These are phyloP conservation scores for Myoxocephalus aenaeus DNA, from an alignment of 2,797 vertebrate species.

Conservation along the genomic window DNA sequence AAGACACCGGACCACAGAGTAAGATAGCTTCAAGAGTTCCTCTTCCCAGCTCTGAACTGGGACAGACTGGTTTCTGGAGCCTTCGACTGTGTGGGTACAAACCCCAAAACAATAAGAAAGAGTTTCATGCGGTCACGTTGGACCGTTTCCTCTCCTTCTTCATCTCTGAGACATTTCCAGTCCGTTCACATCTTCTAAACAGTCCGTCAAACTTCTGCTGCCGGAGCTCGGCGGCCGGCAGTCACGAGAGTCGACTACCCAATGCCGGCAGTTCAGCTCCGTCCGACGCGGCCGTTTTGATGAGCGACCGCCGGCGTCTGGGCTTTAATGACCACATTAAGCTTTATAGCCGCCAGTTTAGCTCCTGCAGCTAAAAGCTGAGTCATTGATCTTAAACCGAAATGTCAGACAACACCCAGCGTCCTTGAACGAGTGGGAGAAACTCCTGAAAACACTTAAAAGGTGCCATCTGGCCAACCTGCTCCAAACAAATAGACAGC, in stretches of 20 bases:
- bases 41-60: neutral
- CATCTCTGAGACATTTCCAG: neutral
- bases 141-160: neutral
- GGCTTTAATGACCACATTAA: slow-evolving; percentile 74
- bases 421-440: slow-evolving; percentile 59
- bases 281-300: slow-evolving; percentile 51
- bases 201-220: neutral
- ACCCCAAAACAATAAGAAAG: neutral
- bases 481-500: neutral
- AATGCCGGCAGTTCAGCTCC: slow-evolving; percentile 15
- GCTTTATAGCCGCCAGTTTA: slow-evolving; percentile 67
- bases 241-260: neutral
- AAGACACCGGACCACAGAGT: neutral
- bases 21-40: neutral
- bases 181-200: neutral
- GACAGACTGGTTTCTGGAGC: neutral
- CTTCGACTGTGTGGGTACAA: neutral
- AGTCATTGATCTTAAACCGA: slow-evolving; percentile 45
- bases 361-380: slow-evolving; percentile 54
- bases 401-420: slow-evolving; percentile 57
- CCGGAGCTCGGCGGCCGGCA: slow-evolving; percentile 1
- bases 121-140: neutral
- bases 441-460: neutral
- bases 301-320: slow-evolving; percentile 37
- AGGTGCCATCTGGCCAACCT: no score